Conservation (phyloP, 2,113 vertebrate species). For the Ictidomys tridecemlineatus region DNA sequence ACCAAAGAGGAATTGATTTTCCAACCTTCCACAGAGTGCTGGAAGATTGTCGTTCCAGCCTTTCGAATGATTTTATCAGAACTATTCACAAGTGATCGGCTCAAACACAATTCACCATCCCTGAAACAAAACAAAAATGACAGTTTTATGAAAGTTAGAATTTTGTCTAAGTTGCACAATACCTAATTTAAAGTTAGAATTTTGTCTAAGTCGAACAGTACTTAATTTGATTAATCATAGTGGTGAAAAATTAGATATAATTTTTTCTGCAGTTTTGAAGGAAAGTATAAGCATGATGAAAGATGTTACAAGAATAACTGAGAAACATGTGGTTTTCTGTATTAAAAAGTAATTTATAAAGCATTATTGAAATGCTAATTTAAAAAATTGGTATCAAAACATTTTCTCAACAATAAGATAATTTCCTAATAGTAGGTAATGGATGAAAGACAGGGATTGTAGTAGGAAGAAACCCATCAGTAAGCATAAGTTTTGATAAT, state of each 20-base stretch:
- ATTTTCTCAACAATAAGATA: not conserved
- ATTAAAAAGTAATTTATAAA: conserved; percentile 29
- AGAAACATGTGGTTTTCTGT: not conserved
- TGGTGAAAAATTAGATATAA: not conserved
- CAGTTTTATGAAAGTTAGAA: conserved; percentile 51
- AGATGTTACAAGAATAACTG: not conserved
- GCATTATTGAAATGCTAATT: not conserved
- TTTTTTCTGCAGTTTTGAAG: not conserved
- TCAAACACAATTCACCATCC: conserved; percentile 90
- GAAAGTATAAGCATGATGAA: not conserved
- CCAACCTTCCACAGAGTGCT: conserved; percentile 89
- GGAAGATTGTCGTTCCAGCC: conserved; percentile 88
- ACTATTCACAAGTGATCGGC: conserved; percentile 91
- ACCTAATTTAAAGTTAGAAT: conserved; percentile 18
- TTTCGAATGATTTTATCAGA: conserved; percentile 90
- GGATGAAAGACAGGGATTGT: not conserved
- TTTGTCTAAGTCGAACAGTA: not conserved
- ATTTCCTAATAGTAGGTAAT: not conserved
- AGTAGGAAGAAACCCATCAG: not conserved
- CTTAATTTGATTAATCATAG: conserved; percentile 30
- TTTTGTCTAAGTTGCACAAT: not conserved
- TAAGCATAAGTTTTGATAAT: not conserved
- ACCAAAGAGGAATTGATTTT: conserved; percentile 93
- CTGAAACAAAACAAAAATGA: conserved; percentile 87
- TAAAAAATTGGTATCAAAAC: conserved; percentile 15